These are phyloP conservation scores for Salvelinus fontinalis DNA, from an alignment of 2,113 vertebrate genomes.

Conservation along the genomic window DNA sequence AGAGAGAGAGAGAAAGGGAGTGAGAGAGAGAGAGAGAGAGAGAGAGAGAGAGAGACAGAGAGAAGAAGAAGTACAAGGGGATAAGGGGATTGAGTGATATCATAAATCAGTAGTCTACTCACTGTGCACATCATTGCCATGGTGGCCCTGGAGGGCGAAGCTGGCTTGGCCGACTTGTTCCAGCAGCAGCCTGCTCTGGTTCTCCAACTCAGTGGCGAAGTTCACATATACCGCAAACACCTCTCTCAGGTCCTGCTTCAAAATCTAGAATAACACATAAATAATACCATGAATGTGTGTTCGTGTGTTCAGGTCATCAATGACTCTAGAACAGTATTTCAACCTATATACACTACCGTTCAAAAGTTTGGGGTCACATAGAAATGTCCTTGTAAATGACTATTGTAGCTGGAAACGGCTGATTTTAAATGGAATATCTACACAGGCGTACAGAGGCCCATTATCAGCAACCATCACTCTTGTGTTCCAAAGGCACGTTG, in stretches of 20 bases:
- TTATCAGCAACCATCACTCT: too few species aligned
- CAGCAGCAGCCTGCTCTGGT: conserved; percentile 67
- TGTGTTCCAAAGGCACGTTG: too few species aligned
- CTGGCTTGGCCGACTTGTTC: conserved; percentile 47
- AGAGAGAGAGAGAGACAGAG: conserved; percentile 3
- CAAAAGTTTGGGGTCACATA: too few species aligned
- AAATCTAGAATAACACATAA: conserved; percentile 43
- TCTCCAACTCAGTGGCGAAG: conserved; percentile 67
- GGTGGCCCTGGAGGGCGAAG: conserved; percentile 21
- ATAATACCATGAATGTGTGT: background rate
- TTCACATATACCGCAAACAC: conserved; percentile 61
- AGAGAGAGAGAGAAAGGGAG: too few species aligned
- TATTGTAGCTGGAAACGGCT: too few species aligned
- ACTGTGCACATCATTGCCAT: conserved; percentile 46
- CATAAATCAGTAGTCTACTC: conserved; percentile 27
- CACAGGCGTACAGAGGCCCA: too few species aligned
- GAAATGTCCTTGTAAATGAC: too few species aligned
- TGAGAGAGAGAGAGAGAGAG: background rate
- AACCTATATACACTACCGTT: too few species aligned
- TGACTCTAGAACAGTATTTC: too few species aligned
- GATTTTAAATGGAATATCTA: too few species aligned
- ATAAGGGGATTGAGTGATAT: background rate
- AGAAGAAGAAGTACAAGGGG: background rate
- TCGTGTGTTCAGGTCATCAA: background rate
- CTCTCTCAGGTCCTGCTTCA: conserved; percentile 69